These are phyloP conservation scores for Lumbricus terrestris DNA, from an alignment of 2,888 invertebrate genomes.

Conservation along the genomic window DNA sequence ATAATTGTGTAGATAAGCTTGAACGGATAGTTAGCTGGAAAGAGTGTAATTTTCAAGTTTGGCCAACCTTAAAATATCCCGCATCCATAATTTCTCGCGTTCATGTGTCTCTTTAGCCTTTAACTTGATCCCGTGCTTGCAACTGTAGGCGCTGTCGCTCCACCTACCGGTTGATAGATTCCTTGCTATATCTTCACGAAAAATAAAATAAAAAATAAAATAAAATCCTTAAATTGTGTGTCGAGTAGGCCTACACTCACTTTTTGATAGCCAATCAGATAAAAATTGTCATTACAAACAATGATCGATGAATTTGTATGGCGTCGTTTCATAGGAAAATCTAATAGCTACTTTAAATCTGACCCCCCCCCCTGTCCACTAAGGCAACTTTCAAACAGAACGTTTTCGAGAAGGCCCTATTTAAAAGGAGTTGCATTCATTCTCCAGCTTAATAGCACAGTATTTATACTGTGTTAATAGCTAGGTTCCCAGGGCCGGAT, in stretches of 20 bases:
- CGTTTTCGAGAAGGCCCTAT: too few species aligned
- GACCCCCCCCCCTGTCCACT: too few species aligned
- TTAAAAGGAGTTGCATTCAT: too few species aligned
- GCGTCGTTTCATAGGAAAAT: background rate
- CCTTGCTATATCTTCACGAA: background rate
- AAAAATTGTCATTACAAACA: background rate
- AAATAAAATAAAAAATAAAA: too few species aligned
- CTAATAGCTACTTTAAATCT: too few species aligned
- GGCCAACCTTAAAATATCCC: background rate
- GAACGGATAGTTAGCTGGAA: background rate
- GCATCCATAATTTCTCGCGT: background rate
- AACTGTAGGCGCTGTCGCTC: background rate
- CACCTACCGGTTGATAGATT: background rate
- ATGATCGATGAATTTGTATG: background rate
- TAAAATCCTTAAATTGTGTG: too few species aligned
- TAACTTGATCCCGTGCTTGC: background rate
- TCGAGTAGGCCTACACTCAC: background rate
- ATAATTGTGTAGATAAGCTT: too few species aligned
- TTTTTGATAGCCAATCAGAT: background rate
- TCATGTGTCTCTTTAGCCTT: slow-evolving; percentile 3
- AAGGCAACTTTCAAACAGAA: background rate
- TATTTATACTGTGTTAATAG: too few species aligned
- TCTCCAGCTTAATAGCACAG: too few species aligned
- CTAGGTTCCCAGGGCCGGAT: too few species aligned
- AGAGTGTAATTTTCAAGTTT: background rate